Evolutionary conservation across 2,113 vertebrate species (phyloP), one percentile per base, ranked within the genome.

Genomic region (Pollimyrus isidori): DNA sequence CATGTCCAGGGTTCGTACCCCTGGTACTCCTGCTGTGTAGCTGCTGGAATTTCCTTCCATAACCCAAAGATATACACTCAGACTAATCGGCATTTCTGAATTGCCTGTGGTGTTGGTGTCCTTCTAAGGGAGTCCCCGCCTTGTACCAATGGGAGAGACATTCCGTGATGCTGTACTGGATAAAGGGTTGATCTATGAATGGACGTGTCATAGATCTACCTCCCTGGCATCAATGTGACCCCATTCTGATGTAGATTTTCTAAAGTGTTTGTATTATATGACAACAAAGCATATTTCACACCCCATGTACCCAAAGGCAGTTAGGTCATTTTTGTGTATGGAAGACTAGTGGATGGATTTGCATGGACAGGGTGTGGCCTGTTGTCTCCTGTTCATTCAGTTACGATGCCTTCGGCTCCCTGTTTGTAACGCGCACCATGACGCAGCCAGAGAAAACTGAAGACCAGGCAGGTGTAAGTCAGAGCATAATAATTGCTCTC

Each of bases 401-500:
- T 69, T 69, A 30, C 0, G 3, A 4, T 69, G 62, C 62, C 10
- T 30, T 30, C 10, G 26, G 86, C 83, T 90, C 93, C 91, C 93
- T 93, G 91, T 93, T 93, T 90, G 92, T 89, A 76, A 89, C 84
- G 87, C 90, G 92, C n/a, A 90, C 89, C 90, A 90, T 97, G 97
- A 96, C 96, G 96, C 97, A 94, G 93, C 94, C 94, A 95, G 92
- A 95, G 95, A 97, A 95, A 94, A 97, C 95, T 94, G 95, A 95
- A 97, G 96, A 96, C 95, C 97, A 97, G 96, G 97, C 97, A 96
- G 17, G 46, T 96, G 95, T 97, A 97, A 95, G 96, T 94, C 96
- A 97, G 97, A 97, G 96, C 95, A 96, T 99, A 98, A 98, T 97
- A 98, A 98, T 97, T 97, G 96, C 97, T 97, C 97, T 97, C 97